These are phyloP conservation scores for Alloplasta piceator DNA, from an alignment of 2,888 invertebrate species.

Conservation along the genomic window DNA sequence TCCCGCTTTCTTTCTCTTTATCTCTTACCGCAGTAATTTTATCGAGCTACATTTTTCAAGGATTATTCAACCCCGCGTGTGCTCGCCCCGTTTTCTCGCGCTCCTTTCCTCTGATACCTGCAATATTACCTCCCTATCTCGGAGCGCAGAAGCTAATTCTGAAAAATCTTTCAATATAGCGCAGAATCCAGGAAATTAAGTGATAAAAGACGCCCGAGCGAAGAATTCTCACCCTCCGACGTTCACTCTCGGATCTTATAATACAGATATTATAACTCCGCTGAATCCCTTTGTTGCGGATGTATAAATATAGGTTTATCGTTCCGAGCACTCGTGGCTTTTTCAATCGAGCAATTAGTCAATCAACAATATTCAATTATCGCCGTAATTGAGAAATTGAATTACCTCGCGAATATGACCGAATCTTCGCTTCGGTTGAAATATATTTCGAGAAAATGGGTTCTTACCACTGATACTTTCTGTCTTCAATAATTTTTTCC, in stretches of 20 bases:
- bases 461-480: too few relatives aligned
- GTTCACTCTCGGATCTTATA: constrained; percentile 21
- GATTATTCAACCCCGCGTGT: constrained; percentile 53
- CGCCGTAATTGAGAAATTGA: too few relatives aligned
- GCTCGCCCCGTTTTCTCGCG: neutral
- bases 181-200: constrained; percentile 19
- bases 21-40: constrained; percentile 53
- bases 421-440: too few relatives aligned
- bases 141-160: constrained; percentile 49
- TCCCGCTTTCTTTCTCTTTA: constrained; percentile 8
- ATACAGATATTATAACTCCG: constrained; percentile 26
- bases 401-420: too few relatives aligned
- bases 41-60: constrained; percentile 60
- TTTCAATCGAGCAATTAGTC: too few relatives aligned
- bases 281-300: too few relatives aligned
- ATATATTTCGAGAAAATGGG: too few relatives aligned
- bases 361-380: too few relatives aligned
- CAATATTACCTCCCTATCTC: neutral
- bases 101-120: neutral
- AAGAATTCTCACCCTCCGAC: neutral
- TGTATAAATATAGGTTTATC: too few relatives aligned
- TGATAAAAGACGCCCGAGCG: constrained; percentile 27
- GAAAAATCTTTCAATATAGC: constrained; percentile 62
- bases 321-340: too few relatives aligned
- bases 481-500: too few relatives aligned